These are phyloP conservation scores for Napeogenes inachia DNA, from an alignment of 2,888 invertebrate species.

Conservation along the genomic window DNA sequence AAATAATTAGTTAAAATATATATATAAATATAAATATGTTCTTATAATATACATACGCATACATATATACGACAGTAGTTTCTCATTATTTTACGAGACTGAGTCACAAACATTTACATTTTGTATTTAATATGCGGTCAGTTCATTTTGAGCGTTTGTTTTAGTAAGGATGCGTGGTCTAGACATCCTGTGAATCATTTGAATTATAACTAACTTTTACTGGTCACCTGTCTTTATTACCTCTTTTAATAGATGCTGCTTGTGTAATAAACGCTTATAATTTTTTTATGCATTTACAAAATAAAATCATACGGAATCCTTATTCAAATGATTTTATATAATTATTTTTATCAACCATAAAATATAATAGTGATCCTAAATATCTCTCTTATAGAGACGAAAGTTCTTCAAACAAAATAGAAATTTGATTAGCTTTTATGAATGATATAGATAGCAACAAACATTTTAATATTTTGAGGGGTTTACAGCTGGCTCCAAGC, in stretches of 20 bases:
- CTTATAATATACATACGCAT: no score
- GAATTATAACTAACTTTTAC: slow-evolving; percentile 2
- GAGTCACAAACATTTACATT: slow-evolving; percentile 6
- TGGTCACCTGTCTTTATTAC: no score
- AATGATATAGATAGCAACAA: slow-evolving; percentile 5
- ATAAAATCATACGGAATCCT: no score
- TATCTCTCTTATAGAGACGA: neutral
- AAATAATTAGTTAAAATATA: no score
- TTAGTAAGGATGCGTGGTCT: slow-evolving; percentile 12
- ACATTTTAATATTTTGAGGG: slow-evolving; percentile 5
- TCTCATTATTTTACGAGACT: neutral
- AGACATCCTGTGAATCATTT: slow-evolving; percentile 23
- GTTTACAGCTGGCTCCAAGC: slow-evolving; percentile 1
- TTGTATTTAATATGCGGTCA: slow-evolving; percentile 7
- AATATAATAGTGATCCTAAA: neutral
- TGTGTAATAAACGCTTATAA: no score
- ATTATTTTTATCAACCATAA: neutral
- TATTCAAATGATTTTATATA: neutral
- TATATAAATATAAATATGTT: no score
- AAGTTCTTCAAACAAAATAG: neutral
- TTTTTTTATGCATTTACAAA: no score
- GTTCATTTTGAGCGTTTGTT: neutral
- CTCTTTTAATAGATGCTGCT: no score
- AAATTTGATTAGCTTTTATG: neutral
- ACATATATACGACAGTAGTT: neutral